These are phyloP conservation scores for Prunella strophiata DNA, from an alignment of 2,797 vertebrate species.

Conservation along the genomic window DNA sequence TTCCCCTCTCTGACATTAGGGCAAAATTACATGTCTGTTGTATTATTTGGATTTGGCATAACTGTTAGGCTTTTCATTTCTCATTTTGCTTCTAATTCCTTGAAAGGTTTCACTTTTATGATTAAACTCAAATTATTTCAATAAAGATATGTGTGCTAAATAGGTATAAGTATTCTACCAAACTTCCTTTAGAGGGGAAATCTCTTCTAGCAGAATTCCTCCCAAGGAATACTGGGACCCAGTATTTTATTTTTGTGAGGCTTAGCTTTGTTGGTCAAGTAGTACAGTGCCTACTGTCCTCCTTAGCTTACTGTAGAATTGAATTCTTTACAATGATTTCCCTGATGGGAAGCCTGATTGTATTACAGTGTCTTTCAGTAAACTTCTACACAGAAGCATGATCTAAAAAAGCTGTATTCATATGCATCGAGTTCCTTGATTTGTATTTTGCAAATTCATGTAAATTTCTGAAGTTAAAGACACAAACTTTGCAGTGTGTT, in stretches of 20 bases:
- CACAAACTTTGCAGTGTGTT: neutral
- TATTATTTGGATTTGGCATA: neutral
- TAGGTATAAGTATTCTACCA: neutral
- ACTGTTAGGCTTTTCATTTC: neutral
- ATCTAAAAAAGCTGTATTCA: neutral
- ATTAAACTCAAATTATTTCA: neutral
- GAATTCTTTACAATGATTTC: neutral
- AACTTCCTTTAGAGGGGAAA: neutral
- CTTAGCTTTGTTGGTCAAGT: neutral
- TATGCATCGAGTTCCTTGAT: neutral
- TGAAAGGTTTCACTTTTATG: neutral
- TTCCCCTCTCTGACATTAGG: neutral
- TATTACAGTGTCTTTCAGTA: neutral
- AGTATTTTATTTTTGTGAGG: neutral
- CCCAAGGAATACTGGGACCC: neutral
- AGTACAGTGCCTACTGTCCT: neutral
- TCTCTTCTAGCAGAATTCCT: neutral
- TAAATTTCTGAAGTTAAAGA: slow-evolving; percentile 36
- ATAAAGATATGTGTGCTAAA: neutral
- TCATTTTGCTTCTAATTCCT: neutral
- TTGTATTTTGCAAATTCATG: neutral
- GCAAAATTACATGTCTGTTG: neutral
- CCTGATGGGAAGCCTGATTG: neutral
- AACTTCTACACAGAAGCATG: neutral
- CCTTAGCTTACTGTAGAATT: neutral